Evolutionary conservation across 1,140 invertebrate species (phyloP), one percentile per base, ranked within the genome.

Genomic region (Linepithema humile): DNA sequence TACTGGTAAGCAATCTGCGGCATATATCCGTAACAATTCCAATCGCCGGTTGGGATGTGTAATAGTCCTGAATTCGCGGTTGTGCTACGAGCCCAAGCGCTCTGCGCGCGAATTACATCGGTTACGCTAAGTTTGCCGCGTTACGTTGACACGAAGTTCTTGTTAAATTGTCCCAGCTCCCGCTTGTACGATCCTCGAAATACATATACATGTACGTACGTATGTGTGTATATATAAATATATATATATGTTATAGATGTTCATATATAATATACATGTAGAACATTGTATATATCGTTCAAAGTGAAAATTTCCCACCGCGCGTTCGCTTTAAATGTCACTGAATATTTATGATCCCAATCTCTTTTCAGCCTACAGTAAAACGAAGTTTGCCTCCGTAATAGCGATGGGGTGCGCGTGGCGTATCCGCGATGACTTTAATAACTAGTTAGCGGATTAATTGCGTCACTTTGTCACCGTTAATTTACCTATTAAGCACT

Each of bases 271-370:
- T n/a, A n/a, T n/a, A n/a, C n/a, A n/a, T n/a, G n/a, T n/a, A n/a
- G n/a, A n/a, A 32, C 55, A 50, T 50, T 77, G 59, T 65, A 50
- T 57, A 69, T 32, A 80, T 70, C 35, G 26, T 40, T 80, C 75
- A 69, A 80, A 80, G 75, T 70, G 75, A 80, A 80, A 80, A 80
- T 80, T 55, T 70, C 35, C 38, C 48, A 26, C 15, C 75, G 75
- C 35, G 75, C 64, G 64, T 70, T 80, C 48, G 48, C 64, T 80
- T 80, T 80, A 80, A 80, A 69, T 35, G 50, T 55, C 64, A 23
- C 75, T 80, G 75, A 80, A 80, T 80, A 80, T 80, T 80, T 80
- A 80, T 80, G 75, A 80, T 80, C 62, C 17, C 75, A 80, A 80
- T 80, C 75, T 80, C 75, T 80, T 80, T 80, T 70, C 75, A 80